Evolutionary conservation across 2,888 invertebrate species (phyloP).

Genomic region (Ephialtes manifestator): DNA sequence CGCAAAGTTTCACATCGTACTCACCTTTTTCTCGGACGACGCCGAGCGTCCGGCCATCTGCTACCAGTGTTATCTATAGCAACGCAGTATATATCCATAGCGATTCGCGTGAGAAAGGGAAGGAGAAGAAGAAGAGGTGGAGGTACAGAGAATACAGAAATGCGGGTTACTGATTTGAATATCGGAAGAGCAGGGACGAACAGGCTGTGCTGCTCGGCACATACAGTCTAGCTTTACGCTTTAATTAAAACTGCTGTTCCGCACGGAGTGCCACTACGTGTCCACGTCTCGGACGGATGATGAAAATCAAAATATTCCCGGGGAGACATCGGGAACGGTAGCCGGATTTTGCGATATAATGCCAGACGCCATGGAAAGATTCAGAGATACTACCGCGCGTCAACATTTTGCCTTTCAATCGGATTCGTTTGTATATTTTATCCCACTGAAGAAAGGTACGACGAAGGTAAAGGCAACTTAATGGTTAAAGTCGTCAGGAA

Average conservation of each 20-base stretch:
- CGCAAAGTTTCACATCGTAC: slow-evolving; percentile 35
- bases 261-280: slow-evolving; percentile 77
- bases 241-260: slow-evolving; percentile 84
- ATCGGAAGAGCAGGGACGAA: slow-evolving; percentile 65
- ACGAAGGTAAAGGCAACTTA: not conserved
- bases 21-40: slow-evolving; percentile 81
- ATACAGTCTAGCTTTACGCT: slow-evolving; percentile 66
- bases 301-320: slow-evolving; percentile 81
- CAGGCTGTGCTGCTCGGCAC: slow-evolving; percentile 43
- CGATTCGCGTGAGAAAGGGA: slow-evolving; percentile 56
- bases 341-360: slow-evolving; percentile 50
- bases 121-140: slow-evolving; percentile 64
- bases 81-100: slow-evolving; percentile 19
- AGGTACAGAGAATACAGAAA: slow-evolving; percentile 73
- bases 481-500: not conserved
- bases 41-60: slow-evolving; percentile 82
- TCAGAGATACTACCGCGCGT: not conserved
- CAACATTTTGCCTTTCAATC: slow-evolving; percentile 13
- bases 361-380: slow-evolving; percentile 30
- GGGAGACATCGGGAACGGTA: slow-evolving; percentile 40
- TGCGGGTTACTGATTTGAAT: slow-evolving; percentile 82
- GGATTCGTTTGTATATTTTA: slow-evolving; percentile 23
- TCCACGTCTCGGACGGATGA: slow-evolving; percentile 76
- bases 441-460: not conserved
- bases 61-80: slow-evolving; percentile 69